phyloP scores from a whole-genome alignment of 2,888 invertebrate species.

The Heteromyza rotundicornis region DNA sequence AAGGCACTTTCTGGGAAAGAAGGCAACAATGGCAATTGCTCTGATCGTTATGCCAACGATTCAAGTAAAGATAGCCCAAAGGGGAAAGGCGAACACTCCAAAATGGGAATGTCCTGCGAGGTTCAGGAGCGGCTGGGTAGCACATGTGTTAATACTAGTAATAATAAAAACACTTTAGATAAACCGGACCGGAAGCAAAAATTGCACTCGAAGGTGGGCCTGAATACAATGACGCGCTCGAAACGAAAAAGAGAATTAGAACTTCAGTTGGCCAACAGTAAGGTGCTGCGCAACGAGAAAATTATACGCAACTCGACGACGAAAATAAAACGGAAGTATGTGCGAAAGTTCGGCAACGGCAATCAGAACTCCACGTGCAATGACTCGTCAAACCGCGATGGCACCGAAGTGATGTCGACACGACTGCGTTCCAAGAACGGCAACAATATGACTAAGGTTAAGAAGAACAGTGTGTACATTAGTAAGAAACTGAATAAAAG shows the following conservation, averaged over 20 bases:
- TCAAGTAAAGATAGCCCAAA: neutral
- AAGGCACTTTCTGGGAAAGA: neutral
- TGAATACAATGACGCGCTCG: constrained; percentile 62
- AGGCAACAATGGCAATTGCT: too few relatives aligned
- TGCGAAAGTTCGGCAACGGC: constrained; percentile 43
- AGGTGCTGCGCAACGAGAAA: constrained; percentile 59
- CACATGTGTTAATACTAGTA: too few relatives aligned
- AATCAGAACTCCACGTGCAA: constrained; percentile 15
- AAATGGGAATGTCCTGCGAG: too few relatives aligned
- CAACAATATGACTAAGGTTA: constrained; percentile 10
- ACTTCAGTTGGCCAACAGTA: constrained; percentile 58
- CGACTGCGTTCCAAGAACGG: constrained; percentile 40
- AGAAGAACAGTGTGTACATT: constrained; percentile 34
- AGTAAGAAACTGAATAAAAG: constrained; percentile 28
- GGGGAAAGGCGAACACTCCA: too few relatives aligned
- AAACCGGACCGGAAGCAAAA: constrained; percentile 16
- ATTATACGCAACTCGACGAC: constrained; percentile 55
- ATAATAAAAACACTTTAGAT: constrained; percentile 10
- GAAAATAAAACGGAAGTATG: constrained; percentile 55
- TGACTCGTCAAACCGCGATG: constrained; percentile 23
- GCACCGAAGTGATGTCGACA: constrained; percentile 42
- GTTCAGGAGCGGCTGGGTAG: too few relatives aligned
- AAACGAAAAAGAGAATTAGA: constrained; percentile 59
- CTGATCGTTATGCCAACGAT: neutral
- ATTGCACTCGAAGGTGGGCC: constrained; percentile 34